Conservation (phyloP, 37 sponge, comb jelly and placozoan genomes). For the Ianthella basta region DNA sequence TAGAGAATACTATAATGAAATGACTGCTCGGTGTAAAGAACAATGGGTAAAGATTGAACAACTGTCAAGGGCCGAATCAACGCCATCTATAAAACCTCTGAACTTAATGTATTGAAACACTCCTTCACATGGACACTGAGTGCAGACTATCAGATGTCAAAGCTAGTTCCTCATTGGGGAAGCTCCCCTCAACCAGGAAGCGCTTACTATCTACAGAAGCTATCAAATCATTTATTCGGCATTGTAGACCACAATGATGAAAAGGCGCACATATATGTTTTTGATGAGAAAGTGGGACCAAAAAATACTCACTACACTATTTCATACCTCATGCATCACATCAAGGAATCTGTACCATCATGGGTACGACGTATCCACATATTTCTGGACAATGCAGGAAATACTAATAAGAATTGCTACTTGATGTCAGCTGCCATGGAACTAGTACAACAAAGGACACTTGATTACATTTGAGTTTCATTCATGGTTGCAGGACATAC, state of each 20-base stretch:
- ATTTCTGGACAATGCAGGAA: constrained; percentile 45
- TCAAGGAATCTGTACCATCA: constrained; percentile 3
- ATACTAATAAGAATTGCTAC: constrained; percentile 32
- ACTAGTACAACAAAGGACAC: constrained; percentile 22
- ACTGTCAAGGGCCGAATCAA: neutral
- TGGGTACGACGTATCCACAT: constrained; percentile 39
- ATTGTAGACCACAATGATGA: neutral
- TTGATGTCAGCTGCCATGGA: constrained; percentile 13
- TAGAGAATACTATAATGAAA: constrained; percentile 41
- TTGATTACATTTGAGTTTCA: constrained; percentile 22
- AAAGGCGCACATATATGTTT: neutral
- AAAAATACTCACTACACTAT: constrained; percentile 50
- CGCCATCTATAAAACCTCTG: no score
- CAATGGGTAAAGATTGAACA: constrained; percentile 40
- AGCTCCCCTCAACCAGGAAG: constrained; percentile 12
- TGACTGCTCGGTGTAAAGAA: constrained; percentile 24
- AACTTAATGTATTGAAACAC: constrained; percentile 8
- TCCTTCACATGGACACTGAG: constrained; percentile 29
- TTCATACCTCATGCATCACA: constrained; percentile 31
- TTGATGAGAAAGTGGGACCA: constrained; percentile 26
- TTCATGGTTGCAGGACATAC: constrained; percentile 54
- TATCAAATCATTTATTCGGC: neutral
- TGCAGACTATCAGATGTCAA: constrained; percentile 49
- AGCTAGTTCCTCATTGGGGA: constrained; percentile 43
- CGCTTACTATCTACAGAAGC: constrained; percentile 39